Evolutionary conservation across 2,888 invertebrate species (phyloP).

Genomic region (Zele albiditarsus): DNA sequence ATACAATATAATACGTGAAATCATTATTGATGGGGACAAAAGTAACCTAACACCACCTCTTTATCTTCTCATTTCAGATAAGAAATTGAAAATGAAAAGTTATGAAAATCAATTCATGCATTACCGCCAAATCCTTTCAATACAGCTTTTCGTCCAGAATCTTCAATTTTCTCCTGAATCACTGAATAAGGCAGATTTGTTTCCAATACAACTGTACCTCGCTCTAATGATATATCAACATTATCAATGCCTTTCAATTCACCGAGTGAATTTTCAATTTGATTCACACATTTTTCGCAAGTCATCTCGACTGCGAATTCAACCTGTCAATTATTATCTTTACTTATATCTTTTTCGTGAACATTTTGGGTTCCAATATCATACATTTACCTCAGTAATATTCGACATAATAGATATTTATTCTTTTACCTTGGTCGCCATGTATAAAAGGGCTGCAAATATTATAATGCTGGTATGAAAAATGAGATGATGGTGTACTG

Average conservation of each 20-base stretch:
- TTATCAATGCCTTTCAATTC: slow-evolving; percentile 73
- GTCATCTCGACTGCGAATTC: slow-evolving; percentile 81
- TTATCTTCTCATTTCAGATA: not conserved
- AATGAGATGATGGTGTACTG: not conserved
- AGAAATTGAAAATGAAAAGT: not conserved
- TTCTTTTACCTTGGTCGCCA: not conserved
- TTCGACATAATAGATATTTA: not conserved
- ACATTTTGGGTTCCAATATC: too few relatives aligned
- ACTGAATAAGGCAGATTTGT: slow-evolving; percentile 77
- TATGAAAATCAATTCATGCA: not conserved
- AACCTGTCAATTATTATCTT: slow-evolving; percentile 70
- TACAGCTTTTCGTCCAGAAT: slow-evolving; percentile 82
- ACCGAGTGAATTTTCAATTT: slow-evolving; percentile 72
- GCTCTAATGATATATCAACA: slow-evolving; percentile 76
- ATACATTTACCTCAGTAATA: not conserved
- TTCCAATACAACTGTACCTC: slow-evolving; percentile 82
- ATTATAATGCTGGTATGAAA: not conserved
- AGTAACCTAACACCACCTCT: not conserved
- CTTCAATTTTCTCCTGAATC: slow-evolving; percentile 74
- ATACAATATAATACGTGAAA: slow-evolving; percentile 11
- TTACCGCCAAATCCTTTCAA: slow-evolving; percentile 86
- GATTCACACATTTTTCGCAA: slow-evolving; percentile 75
- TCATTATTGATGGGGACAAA: not conserved
- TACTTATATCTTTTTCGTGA: not conserved
- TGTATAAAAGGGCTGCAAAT: not conserved